These are phyloP conservation scores for Mechanitis mazaeus DNA, from an alignment of 2,888 invertebrate species.

Conservation along the genomic window DNA sequence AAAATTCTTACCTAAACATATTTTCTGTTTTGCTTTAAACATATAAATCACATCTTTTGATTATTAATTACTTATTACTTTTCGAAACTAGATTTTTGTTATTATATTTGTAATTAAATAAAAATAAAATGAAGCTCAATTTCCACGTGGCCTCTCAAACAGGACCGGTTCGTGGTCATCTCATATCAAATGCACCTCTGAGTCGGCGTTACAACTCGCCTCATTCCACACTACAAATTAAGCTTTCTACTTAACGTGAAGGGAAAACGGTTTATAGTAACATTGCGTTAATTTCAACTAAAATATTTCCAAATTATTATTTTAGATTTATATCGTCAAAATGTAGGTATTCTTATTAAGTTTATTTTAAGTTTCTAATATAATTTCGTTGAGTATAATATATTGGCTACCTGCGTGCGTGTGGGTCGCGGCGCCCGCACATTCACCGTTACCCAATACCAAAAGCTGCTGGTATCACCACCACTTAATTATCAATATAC, in stretches of 20 bases:
- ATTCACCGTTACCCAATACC: slow-evolving; percentile 27
- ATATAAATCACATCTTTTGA: too few relatives aligned
- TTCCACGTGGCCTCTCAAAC: slow-evolving; percentile 25
- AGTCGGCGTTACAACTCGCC: slow-evolving; percentile 41
- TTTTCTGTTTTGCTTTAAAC: too few relatives aligned
- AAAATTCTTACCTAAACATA: too few relatives aligned
- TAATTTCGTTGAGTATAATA: slow-evolving; percentile 3
- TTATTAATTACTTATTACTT: too few relatives aligned
- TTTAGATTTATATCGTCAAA: too few relatives aligned
- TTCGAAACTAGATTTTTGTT: too few relatives aligned
- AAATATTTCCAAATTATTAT: neutral
- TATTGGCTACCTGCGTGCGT: slow-evolving; percentile 21
- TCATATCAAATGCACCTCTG: slow-evolving; percentile 45
- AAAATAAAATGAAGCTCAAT: slow-evolving; percentile 6
- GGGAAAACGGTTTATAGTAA: slow-evolving; percentile 36
- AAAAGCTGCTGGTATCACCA: slow-evolving; percentile 6
- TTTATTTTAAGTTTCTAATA: too few relatives aligned
- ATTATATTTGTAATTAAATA: neutral
- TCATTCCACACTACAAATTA: slow-evolving; percentile 50
- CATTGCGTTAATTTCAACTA: slow-evolving; percentile 35
- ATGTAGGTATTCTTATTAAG: too few relatives aligned
- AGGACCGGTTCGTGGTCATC: slow-evolving; percentile 64
- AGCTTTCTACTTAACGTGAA: slow-evolving; percentile 55
- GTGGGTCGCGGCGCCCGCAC: slow-evolving; percentile 24
- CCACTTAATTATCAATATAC: slow-evolving; percentile 10